A percentile compares a stretch with the other conserved stretches of the same genome.
phyloP scores from a whole-genome alignment of 2,888 invertebrate species.

The Alviniconcha strummeri region DNA sequence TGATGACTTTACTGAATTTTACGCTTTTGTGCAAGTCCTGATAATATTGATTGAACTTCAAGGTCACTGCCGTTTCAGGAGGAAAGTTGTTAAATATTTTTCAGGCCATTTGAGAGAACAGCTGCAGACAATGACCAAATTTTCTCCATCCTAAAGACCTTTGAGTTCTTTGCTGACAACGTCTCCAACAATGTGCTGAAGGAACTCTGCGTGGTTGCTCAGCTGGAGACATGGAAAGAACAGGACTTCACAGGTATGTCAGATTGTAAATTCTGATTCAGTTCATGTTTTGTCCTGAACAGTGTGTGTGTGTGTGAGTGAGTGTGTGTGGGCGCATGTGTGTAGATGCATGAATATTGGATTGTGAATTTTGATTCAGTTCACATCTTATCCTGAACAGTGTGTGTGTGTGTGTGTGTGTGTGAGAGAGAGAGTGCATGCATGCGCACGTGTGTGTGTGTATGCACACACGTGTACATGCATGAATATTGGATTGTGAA shows the following conservation, averaged over 20 bases:
- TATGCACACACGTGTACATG: neutral
- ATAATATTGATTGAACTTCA: no score
- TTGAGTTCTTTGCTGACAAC: slow-evolving; percentile 60
- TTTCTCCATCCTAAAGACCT: slow-evolving; percentile 63
- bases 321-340: neutral
- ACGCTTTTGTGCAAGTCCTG: no score
- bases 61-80: no score
- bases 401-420: slow-evolving; percentile 4
- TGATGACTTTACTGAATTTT: no score
- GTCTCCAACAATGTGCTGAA: slow-evolving; percentile 59
- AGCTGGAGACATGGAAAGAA: slow-evolving; percentile 69
- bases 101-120: slow-evolving; percentile 70
- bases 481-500: neutral
- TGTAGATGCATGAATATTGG: neutral
- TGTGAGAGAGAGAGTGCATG: neutral
- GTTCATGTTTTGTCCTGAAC: neutral
- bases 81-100: neutral
- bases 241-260: slow-evolving; percentile 62
- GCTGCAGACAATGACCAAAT: slow-evolving; percentile 69
- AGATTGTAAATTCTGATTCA: neutral
- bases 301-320: neutral
- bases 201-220: slow-evolving; percentile 68
- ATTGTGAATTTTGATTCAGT: no score
- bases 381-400: neutral
- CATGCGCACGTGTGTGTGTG: neutral